A percentile compares a stretch with the other conserved stretches of the same genome.
Conservation (phyloP, 2,113 vertebrate genomes). For the Urocolius indicus region DNA sequence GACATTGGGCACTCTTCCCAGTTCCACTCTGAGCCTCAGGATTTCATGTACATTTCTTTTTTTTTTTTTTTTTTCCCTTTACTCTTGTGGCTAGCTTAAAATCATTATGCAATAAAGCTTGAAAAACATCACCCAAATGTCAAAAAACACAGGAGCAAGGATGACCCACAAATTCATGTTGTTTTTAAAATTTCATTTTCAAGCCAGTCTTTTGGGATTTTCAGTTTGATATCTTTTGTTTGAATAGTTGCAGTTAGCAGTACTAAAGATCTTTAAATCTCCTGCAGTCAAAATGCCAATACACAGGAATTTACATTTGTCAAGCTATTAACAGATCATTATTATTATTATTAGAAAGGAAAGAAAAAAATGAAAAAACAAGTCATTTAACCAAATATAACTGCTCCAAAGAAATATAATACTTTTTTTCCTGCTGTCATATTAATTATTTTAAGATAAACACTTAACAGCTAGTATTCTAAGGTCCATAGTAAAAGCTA, state of each 20-base stretch:
- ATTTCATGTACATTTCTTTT: constrained; percentile 14
- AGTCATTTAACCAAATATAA: background rate
- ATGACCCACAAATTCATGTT: background rate
- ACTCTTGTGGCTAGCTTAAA: constrained; percentile 7
- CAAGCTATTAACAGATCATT: background rate
- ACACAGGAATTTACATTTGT: background rate
- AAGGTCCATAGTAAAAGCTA: background rate
- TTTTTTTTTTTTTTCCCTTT: background rate
- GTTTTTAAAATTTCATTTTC: background rate
- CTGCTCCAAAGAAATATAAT: background rate
- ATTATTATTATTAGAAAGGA: background rate
- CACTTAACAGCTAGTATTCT: background rate
- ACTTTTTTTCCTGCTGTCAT: background rate
- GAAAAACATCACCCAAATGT: background rate
- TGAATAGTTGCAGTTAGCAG: background rate
- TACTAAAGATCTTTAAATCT: background rate
- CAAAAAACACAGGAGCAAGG: background rate
- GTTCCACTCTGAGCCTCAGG: background rate
- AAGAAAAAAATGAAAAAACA: background rate
- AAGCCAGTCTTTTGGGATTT: background rate
- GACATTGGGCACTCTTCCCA: background rate
- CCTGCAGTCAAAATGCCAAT: background rate
- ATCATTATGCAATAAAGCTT: background rate
- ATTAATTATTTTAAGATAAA: background rate
- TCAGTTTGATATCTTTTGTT: background rate